Base-by-base conservation (phyloP, 2,113 vertebrate species). In the Nibea albiflora region DNA sequence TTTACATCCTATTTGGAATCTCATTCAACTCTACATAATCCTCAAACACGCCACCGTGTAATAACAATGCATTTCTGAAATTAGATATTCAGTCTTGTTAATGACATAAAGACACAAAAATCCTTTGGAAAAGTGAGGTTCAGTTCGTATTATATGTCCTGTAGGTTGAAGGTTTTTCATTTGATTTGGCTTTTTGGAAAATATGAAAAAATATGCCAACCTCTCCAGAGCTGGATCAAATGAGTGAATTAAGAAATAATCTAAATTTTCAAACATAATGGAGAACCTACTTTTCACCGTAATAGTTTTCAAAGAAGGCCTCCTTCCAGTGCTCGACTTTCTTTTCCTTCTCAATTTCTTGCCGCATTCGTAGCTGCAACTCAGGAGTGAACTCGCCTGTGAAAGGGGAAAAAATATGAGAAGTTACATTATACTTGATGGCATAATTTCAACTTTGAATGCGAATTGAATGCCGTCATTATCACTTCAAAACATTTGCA, bases 241-340 rank as follows among this genome's bases (percentile, higher is more conserved):
- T 44, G 8, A 49, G 12, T 9, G 11, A n/a, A 22, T 62, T 0
- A 16, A 15, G 15, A 52, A 70, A 66, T 42, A 14, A 66, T 20
- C 2, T 19, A 57, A 26, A 42, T 1, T 31, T n/a, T 46, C 11
- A 72, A 14, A 24, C 19, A 28, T 3, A 35, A 11, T 15, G 35
- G 5, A 76, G 42, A 71, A 93, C 97, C 94, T 95, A 99, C 98
- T 96, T 97, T 92, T 99, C 96, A 12, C 98, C 98, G 5, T 98
- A 99, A 92, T 98, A 99, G 92, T 94, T 97, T 93, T 99, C 98
- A 62, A 97, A 99, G 88, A 98, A 99, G 1, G 85, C 95, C 63
- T 99, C 98, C 85, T 99, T 99, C 98, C 98, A 99, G 6, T 92
- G 94, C 91, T 99, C 98, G 50, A 99, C 96, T 92, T 97, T 99